A percentile compares a stretch with the other conserved stretches of the same genome.
These are phyloP conservation scores for Boulengeromyrus knoepffleri DNA, from an alignment of 2,113 vertebrate genomes.

Conservation along the genomic window DNA sequence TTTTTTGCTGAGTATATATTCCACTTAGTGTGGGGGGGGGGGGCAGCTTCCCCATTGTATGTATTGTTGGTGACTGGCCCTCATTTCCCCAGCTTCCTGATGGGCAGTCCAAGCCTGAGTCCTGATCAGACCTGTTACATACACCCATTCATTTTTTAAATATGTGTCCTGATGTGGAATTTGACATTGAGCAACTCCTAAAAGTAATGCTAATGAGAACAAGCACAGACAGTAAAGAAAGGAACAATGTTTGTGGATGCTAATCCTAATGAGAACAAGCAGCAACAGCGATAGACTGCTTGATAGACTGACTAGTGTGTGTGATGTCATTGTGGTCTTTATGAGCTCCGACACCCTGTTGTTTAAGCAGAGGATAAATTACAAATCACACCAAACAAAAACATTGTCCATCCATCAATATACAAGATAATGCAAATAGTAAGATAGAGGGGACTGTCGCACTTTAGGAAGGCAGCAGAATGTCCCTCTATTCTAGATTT, in stretches of 20 bases:
- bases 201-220: no score
- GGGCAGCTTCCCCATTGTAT: not conserved
- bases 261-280: no score
- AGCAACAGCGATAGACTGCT: no score
- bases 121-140: not conserved
- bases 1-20: not conserved
- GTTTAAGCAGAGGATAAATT: not conserved
- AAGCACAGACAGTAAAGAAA: no score
- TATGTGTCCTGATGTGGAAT: not conserved
- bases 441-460: not conserved
- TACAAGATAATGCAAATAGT: not conserved
- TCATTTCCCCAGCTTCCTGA: not conserved
- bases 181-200: not conserved
- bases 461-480: not conserved
- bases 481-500: not conserved
- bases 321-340: not conserved
- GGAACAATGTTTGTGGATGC: no score
- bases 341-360: not conserved
- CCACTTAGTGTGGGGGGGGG: not conserved
- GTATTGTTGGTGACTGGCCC: not conserved
- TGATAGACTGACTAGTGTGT: not conserved
- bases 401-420: not conserved
- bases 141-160: not conserved
- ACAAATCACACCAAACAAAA: not conserved
- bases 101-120: not conserved